Evolutionary conservation across 2,113 vertebrate species (phyloP), one percentile per base, ranked within the genome.

Genomic region (Girardinichthys multiradiatus): DNA sequence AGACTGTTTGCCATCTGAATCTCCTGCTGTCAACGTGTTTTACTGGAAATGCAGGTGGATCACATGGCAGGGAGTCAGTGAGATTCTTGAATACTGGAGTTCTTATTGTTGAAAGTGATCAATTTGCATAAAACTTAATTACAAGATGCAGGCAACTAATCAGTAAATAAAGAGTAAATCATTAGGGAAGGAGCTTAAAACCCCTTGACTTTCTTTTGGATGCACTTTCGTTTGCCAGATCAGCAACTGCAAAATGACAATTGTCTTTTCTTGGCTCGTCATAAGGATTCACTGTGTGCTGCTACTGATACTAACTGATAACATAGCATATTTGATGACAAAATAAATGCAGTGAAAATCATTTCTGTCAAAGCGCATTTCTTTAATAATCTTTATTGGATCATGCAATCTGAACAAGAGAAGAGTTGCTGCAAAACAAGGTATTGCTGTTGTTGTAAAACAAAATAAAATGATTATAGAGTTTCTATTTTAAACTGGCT

Each of bases 141-240:
- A 77, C 60, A 81, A 51, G 33, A 77, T 74, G 76, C 72, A 57
- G 51, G 9, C 57, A 83, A 84, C 80, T 88, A 85, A 83, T 79
- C 69, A 17, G 6, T 27, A 51, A 77, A 51, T 77, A 70, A 83
- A 86, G 54, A 74, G 27, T 61, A 51, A 64, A 64, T 57, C 65
- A 57, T 15, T 39, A 64, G 63, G 54, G 61, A 64, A 64, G 37
- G n/a, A 82, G 76, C 71, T 19, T 30, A 71, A 51, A 35, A 60
- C 76, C 61, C 57, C 27, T 61, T 11, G 21, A 7, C 17, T 70
- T 73, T 37, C 15, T 15, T 77, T n/a, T 67, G n/a, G 12, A 70
- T 76, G 69, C 72, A 61, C 29, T 21, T 26, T 62, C 42, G 45
- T 69, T 68, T 77, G 17, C 10, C 26, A 37, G 28, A 24, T 76